phyloP scores from a whole-genome alignment of 2,888 invertebrate genomes.

The Dolichopus griseipennis region DNA sequence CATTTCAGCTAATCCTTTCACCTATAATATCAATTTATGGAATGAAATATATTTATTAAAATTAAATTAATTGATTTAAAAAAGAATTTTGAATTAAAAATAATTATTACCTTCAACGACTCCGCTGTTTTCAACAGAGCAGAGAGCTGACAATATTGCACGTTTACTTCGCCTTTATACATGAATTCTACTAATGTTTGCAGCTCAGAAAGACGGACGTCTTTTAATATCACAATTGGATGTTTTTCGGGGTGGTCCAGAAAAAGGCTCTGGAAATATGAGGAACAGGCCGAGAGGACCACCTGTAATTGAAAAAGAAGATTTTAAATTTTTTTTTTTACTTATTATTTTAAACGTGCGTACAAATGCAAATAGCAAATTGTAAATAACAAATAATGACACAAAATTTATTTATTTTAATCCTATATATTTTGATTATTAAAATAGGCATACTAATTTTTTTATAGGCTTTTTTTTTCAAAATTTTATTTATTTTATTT shows the following conservation, averaged over 20 bases:
- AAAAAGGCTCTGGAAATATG: constrained; percentile 89
- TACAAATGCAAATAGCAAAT: not conserved
- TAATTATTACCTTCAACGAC: constrained; percentile 63
- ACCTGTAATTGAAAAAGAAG: constrained; percentile 48
- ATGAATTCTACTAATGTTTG: constrained; percentile 91
- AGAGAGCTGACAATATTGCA: constrained; percentile 86
- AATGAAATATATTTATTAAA: no score
- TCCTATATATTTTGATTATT: no score
- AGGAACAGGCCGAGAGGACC: constrained; percentile 90
- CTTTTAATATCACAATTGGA: constrained; percentile 89
- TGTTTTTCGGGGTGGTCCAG: constrained; percentile 87
- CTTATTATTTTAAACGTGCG: not conserved
- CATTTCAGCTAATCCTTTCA: constrained; percentile 89
- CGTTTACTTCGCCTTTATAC: constrained; percentile 94
- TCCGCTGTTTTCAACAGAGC: constrained; percentile 86
- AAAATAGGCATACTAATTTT: no score
- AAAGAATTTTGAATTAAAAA: not conserved
- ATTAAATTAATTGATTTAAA: not conserved
- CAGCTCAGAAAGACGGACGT: constrained; percentile 84
- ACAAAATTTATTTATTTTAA: no score
- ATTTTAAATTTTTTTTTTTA: no score
- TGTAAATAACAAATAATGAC: no score
- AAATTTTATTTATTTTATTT: no score
- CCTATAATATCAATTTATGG: constrained; percentile 38
- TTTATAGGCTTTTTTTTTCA: no score